Base-by-base conservation (phyloP, 2,113 vertebrate genomes). In the Tetrao urogallus region DNA sequence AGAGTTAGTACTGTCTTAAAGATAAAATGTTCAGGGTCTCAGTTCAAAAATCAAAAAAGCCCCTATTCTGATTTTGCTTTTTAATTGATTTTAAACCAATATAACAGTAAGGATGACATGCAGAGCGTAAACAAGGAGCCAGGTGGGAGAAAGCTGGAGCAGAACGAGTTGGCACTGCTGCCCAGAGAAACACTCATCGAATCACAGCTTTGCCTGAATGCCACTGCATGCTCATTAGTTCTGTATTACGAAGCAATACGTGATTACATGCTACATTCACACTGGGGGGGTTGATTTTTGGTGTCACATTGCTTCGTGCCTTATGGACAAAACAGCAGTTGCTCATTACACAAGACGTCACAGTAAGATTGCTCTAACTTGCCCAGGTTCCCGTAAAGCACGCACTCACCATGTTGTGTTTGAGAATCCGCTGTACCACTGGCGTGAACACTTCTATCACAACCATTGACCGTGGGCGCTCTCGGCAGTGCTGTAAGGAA, bases 391-490 rank as follows among this genome's bases (percentile, higher is more conserved):
- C 40, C 0, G 0, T 25, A 67, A 40, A 60, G 34, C 0, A 2
- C 14, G 14, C 30, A 97, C 98, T 98, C 96, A 99, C 99, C 99
- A 99, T 99, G 97, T 99, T 99, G 97, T 99, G 99, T 97, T 99
- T 99, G 96, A 99, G 99, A 96, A 99, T 99, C 97, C 99, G 99
- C 97, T 99, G 99, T 63, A 99, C 99, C 97, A 99, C 99, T 0
- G 99, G 99, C 8, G 99, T 99, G 98, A 99, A 99, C 71, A 99
- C 99, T 95, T 99, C 99, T 14, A 99, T 99, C 91, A 99, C 99
- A 63, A 99, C 99, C 99, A 99, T 99, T 57, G 99, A 99, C 80
- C 99, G 98, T 3, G 99, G 99, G 54, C 99, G 98, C 96, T 99
- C 99, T 94, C 99, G 98, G 98, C 99, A 99, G 97, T 99, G 99